Evolutionary conservation across 1,140 invertebrate genomes (phyloP).

Genomic region (Drosophila dunni): DNA sequence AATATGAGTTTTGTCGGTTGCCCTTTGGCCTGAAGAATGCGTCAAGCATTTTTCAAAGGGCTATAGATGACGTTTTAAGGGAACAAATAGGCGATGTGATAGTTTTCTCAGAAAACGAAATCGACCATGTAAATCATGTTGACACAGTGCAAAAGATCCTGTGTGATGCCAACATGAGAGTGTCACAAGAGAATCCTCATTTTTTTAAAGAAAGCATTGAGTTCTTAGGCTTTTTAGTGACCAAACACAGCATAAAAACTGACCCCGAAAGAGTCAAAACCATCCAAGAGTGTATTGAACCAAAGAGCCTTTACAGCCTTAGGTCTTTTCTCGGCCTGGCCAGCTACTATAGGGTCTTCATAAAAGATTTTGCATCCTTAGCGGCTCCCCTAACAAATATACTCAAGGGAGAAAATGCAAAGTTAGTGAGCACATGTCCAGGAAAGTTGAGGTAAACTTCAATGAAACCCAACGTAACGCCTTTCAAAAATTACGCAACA

Average conservation of each 20-base stretch:
- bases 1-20: conserved; percentile 76
- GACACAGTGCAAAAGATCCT: neutral
- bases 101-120: neutral
- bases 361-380: neutral
- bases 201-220: neutral
- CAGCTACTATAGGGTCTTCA: neutral
- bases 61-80: conserved; percentile 69
- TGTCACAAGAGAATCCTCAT: neutral
- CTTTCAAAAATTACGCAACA: too few species aligned
- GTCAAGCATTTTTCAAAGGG: conserved; percentile 71
- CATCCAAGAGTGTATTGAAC: neutral
- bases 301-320: neutral
- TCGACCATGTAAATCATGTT: neutral
- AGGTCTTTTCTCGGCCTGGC: neutral
- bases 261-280: conserved; percentile 1
- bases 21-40: conserved; percentile 82
- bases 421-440: neutral
- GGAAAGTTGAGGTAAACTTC: neutral
- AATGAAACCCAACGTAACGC: neutral
- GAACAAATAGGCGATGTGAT: conserved; percentile 63
- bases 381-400: neutral
- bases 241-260: neutral
- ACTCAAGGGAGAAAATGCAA: conserved; percentile 32
- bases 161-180: neutral
- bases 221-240: neutral